Conservation (phyloP, 2,888 invertebrate genomes). For the Allophyes oxyacanthae region DNA sequence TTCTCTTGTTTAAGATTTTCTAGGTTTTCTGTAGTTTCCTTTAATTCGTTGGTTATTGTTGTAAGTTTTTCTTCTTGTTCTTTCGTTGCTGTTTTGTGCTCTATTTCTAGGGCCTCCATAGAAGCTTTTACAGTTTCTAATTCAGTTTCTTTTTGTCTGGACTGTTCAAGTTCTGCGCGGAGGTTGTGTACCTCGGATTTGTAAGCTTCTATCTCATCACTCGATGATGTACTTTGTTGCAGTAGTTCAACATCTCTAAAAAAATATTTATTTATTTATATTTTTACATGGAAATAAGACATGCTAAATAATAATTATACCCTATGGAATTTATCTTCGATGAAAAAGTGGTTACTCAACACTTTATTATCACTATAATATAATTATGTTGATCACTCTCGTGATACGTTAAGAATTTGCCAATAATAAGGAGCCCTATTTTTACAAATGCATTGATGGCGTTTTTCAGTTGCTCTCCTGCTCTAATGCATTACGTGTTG, state of each 20-base stretch:
- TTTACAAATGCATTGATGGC: too few species aligned
- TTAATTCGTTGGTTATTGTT: slow-evolving; percentile 74
- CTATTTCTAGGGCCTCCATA: slow-evolving; percentile 82
- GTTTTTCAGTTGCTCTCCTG: too few species aligned
- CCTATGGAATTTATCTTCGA: too few species aligned
- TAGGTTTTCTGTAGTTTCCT: slow-evolving; percentile 77
- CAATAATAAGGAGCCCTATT: too few species aligned
- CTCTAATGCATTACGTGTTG: too few species aligned
- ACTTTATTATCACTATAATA: too few species aligned
- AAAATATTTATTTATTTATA: not conserved
- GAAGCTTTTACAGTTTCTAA: slow-evolving; percentile 81
- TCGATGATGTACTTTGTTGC: slow-evolving; percentile 83
- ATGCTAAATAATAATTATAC: slow-evolving; percentile 10
- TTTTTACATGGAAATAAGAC: too few species aligned
- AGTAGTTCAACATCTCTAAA: slow-evolving; percentile 83
- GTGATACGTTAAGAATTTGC: too few species aligned
- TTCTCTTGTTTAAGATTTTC: slow-evolving; percentile 75
- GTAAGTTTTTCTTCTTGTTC: slow-evolving; percentile 81
- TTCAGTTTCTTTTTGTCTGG: slow-evolving; percentile 88
- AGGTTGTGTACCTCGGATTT: slow-evolving; percentile 79
- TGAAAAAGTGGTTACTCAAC: too few species aligned
- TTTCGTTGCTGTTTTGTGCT: slow-evolving; percentile 79
- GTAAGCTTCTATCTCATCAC: slow-evolving; percentile 84
- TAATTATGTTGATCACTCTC: too few species aligned
- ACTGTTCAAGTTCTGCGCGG: slow-evolving; percentile 81